Evolutionary conservation across 2,797 vertebrate genomes (phyloP).

Genomic region (Melanotaenia nigrans): DNA sequence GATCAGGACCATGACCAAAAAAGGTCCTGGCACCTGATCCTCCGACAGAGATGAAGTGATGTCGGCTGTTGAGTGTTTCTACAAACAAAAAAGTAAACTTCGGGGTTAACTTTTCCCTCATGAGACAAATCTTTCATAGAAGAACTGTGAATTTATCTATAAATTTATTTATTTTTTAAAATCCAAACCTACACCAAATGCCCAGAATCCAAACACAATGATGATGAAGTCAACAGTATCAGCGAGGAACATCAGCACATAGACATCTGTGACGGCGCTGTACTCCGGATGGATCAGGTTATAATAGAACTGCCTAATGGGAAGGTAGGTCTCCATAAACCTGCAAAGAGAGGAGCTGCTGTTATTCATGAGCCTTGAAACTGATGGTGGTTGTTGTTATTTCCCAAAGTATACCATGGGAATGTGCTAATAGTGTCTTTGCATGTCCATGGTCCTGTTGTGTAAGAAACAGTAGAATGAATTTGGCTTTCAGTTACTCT

Average conservation of each 20-base stretch:
- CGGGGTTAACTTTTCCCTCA: background rate
- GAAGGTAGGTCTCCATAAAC: slow-evolving; percentile 90
- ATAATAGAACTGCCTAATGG: slow-evolving; percentile 96
- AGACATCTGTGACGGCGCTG: slow-evolving; percentile 97
- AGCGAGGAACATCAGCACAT: slow-evolving; percentile 97
- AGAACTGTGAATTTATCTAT: too few species aligned
- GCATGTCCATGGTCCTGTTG: background rate
- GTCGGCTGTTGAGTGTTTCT: slow-evolving; percentile 98
- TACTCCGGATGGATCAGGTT: slow-evolving; percentile 98
- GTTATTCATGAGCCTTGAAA: background rate
- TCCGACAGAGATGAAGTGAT: slow-evolving; percentile 97
- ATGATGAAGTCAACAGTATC: slow-evolving; percentile 98
- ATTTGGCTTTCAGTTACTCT: slow-evolving; percentile 1
- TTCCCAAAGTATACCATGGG: too few species aligned
- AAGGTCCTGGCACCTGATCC: slow-evolving; percentile 95
- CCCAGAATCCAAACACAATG: slow-evolving; percentile 98
- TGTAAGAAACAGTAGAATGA: slow-evolving; percentile 3
- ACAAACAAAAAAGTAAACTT: slow-evolving; percentile 9
- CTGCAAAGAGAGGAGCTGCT: slow-evolving; percentile 65
- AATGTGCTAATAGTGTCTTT: background rate
- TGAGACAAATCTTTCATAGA: background rate
- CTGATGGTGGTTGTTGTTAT: too few species aligned
- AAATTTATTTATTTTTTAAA: background rate
- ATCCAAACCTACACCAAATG: slow-evolving; percentile 91
- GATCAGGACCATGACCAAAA: slow-evolving; percentile 98